Evolutionary conservation across 2,888 invertebrate species (phyloP).

Genomic region (Papilio gigon): DNA sequence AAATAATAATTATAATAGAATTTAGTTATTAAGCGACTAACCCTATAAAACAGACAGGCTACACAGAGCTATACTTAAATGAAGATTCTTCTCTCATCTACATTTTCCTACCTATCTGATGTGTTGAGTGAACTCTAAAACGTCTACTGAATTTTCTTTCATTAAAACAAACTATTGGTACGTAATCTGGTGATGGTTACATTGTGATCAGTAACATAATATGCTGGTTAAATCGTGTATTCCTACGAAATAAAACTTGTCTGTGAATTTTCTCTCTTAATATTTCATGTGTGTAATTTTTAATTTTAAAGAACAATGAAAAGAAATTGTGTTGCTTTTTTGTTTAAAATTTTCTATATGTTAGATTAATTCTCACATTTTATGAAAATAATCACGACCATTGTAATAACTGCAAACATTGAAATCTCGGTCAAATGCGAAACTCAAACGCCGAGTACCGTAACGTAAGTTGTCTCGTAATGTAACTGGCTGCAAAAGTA

Average conservation of each 20-base stretch:
- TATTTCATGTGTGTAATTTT: too few species aligned
- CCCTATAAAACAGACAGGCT: too few species aligned
- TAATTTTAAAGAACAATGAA: too few species aligned
- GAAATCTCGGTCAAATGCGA: constrained; percentile 21
- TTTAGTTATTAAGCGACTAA: too few species aligned
- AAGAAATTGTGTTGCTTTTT: neutral
- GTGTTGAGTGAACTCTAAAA: too few species aligned
- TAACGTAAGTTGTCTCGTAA: constrained; percentile 4
- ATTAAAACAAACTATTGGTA: neutral
- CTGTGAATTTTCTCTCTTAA: too few species aligned
- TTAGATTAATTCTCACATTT: neutral
- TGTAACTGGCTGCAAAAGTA: neutral
- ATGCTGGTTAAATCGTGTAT: neutral
- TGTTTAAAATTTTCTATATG: neutral
- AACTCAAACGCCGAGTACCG: neutral
- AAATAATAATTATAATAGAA: too few species aligned
- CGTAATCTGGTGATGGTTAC: neutral
- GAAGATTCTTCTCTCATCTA: too few species aligned
- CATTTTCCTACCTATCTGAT: too few species aligned
- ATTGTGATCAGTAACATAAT: neutral
- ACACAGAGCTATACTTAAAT: too few species aligned
- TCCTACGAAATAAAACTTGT: neutral
- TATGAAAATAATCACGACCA: neutral
- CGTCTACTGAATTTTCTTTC: too few species aligned
- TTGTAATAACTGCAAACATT: constrained; percentile 1